Percentiles rank a stretch among this genome's conserved stretches.
phyloP scores from a whole-genome alignment of 2,888 invertebrate species.

The Lepeophtheirus nordmannii region DNA sequence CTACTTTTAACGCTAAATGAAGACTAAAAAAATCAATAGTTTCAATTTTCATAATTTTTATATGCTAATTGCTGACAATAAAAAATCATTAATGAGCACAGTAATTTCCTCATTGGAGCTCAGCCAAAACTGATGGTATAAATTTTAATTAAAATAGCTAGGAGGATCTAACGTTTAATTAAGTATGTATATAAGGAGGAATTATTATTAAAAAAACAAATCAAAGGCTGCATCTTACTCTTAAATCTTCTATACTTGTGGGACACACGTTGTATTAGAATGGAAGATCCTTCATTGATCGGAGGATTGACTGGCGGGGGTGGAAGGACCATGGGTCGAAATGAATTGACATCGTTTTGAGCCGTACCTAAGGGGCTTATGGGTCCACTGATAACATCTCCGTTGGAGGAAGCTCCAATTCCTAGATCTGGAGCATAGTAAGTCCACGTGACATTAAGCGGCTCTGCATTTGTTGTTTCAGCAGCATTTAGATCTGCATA shows the following conservation, averaged over 20 bases:
- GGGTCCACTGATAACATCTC: background rate
- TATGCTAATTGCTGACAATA: too few relatives aligned
- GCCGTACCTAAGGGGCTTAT: background rate
- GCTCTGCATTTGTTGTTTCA: background rate
- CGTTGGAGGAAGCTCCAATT: background rate
- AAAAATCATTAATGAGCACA: too few relatives aligned
- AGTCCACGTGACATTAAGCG: background rate
- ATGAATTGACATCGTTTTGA: background rate
- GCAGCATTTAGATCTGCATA: background rate
- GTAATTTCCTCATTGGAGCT: too few relatives aligned
- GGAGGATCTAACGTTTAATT: too few relatives aligned
- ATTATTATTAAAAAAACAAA: background rate
- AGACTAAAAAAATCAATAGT: too few relatives aligned
- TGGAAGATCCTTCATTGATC: background rate
- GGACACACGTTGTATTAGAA: constrained; percentile 15
- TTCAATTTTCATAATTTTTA: too few relatives aligned
- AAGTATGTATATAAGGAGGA: too few relatives aligned
- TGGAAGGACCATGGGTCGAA: background rate
- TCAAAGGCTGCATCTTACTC: background rate
- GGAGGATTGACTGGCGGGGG: constrained; percentile 10
- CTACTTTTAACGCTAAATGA: too few relatives aligned
- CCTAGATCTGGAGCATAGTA: background rate
- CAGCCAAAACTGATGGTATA: too few relatives aligned
- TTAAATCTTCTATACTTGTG: background rate
- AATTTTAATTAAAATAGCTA: too few relatives aligned